Percentiles rank a stretch among this genome's conserved stretches.
These are phyloP conservation scores for Polymixis lichenea DNA, from an alignment of 2,888 invertebrate genomes.

Conservation along the genomic window DNA sequence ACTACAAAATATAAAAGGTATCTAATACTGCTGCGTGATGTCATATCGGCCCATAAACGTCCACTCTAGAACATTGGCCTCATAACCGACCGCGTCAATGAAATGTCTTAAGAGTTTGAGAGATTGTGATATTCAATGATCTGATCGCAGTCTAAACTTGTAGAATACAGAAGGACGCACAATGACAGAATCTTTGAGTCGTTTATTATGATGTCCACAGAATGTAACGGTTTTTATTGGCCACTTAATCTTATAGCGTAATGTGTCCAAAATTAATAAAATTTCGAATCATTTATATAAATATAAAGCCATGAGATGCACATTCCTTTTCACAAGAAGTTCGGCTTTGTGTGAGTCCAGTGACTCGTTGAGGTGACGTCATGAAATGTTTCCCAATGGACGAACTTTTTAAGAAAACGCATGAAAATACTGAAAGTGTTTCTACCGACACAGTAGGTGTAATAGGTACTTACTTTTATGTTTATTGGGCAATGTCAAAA, in stretches of 20 bases:
- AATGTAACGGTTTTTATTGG: slow-evolving; percentile 1
- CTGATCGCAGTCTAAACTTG: background rate
- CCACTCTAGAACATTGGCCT: slow-evolving; percentile 57
- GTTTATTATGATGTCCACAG: background rate
- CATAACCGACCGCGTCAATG: slow-evolving; percentile 48
- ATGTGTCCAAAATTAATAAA: background rate
- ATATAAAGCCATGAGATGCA: background rate
- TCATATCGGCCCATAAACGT: slow-evolving; percentile 47
- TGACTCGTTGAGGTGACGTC: slow-evolving; percentile 19
- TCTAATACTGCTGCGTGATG: slow-evolving; percentile 45
- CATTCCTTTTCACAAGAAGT: background rate
- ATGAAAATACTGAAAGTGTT: background rate
- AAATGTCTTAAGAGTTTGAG: slow-evolving; percentile 34
- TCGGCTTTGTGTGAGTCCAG: background rate
- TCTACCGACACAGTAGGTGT: background rate
- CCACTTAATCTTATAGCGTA: slow-evolving; percentile 7
- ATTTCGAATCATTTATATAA: slow-evolving; percentile 6
- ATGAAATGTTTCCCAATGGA: background rate
- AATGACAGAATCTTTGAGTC: background rate
- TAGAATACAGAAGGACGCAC: background rate
- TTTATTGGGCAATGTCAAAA: slow-evolving; percentile 12
- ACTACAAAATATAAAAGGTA: slow-evolving; percentile 19
- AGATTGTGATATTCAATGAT: slow-evolving; percentile 11
- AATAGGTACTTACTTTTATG: background rate
- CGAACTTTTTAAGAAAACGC: background rate